Evolutionary conservation across 2,113 vertebrate genomes (phyloP).

Genomic region (Antechinus flavipes): DNA sequence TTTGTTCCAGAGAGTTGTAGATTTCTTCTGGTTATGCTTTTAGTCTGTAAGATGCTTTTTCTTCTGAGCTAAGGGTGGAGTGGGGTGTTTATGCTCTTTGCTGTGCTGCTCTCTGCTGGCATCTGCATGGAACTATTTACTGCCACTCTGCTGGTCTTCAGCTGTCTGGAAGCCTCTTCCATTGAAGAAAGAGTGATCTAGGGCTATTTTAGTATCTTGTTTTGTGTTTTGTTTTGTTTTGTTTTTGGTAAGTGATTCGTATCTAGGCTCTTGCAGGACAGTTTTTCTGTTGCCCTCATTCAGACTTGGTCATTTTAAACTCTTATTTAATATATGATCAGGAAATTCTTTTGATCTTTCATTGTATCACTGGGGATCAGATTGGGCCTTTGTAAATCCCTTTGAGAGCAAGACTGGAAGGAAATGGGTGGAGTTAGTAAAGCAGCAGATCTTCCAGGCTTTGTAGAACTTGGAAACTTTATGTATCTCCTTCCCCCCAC

Average conservation of each 20-base stretch:
- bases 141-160: background rate
- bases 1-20: background rate
- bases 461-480: background rate
- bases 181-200: background rate
- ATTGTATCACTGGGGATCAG: background rate
- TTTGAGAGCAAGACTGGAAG: background rate
- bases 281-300: background rate
- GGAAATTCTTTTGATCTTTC: background rate
- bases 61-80: background rate
- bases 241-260: background rate
- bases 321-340: background rate
- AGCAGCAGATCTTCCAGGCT: background rate
- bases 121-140: background rate
- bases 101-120: background rate
- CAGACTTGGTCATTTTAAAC: background rate
- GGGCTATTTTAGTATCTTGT: background rate
- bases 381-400: background rate
- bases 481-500: background rate
- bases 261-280: background rate
- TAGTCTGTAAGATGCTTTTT: background rate
- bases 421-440: background rate
- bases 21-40: background rate
- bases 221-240: background rate
- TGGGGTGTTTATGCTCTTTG: background rate
- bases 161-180: background rate